Conservation (phyloP, 2,888 invertebrate genomes). For the Capitulum mitella region DNA sequence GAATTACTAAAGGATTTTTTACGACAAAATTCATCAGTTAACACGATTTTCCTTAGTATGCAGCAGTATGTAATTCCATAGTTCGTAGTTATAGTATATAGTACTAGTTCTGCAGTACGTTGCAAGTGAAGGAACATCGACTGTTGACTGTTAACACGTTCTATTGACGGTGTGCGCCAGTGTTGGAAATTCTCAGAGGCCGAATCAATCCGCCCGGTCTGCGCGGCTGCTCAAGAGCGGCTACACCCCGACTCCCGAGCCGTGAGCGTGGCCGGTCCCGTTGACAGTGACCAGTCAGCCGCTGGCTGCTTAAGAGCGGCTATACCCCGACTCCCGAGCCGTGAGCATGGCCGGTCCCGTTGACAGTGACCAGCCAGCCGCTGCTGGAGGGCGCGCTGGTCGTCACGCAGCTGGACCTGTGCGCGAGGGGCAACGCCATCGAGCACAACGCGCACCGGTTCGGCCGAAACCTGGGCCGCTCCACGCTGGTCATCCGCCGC, state of each 20-base stretch:
- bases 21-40: too few species aligned
- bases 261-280: neutral
- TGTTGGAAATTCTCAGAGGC: too few species aligned
- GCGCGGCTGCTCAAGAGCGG: too few species aligned
- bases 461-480: slow-evolving; percentile 36
- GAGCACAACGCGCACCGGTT: neutral
- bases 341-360: neutral
- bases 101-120: too few species aligned
- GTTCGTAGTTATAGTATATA: too few species aligned
- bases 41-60: too few species aligned
- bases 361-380: neutral
- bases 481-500: slow-evolving; percentile 67
- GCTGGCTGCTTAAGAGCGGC: neutral
- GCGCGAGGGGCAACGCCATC: neutral
- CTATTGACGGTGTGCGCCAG: too few species aligned
- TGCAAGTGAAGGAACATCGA: too few species aligned
- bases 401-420: neutral
- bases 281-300: neutral
- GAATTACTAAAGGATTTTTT: too few species aligned
- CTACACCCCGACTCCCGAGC: neutral
- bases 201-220: too few species aligned
- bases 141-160: too few species aligned
- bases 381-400: neutral
- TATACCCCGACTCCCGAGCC: neutral
- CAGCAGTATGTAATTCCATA: too few species aligned